These are phyloP conservation scores for Volucella zonaria DNA, from an alignment of 2,888 invertebrate genomes.

Conservation along the genomic window DNA sequence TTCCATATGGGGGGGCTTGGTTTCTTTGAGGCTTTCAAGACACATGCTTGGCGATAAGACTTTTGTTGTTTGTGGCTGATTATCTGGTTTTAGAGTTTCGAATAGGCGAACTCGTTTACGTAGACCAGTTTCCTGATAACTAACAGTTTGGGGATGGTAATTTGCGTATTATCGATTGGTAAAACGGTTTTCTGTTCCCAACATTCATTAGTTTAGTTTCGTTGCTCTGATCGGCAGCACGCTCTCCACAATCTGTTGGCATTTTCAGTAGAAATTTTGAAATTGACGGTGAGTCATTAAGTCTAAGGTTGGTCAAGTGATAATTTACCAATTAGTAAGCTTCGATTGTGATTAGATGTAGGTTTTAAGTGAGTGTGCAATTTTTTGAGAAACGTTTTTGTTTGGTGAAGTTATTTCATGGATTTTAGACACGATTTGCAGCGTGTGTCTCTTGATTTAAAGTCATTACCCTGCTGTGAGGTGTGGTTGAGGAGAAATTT, in stretches of 20 bases:
- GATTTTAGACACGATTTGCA: no score
- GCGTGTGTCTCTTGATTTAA: no score
- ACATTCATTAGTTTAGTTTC: conserved; percentile 26
- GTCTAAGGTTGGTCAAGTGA: no score
- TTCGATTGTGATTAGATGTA: no score
- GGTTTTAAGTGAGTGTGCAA: no score
- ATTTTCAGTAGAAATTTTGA: background rate
- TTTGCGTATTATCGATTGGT: background rate
- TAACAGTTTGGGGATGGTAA: background rate
- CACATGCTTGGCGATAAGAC: conserved; percentile 36
- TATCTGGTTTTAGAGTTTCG: background rate
- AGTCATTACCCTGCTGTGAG: no score
- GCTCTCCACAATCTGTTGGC: background rate
- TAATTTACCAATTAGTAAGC: no score
- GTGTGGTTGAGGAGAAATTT: no score
- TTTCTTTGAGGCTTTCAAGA: background rate
- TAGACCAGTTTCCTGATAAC: conserved; percentile 33
- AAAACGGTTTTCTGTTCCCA: background rate
- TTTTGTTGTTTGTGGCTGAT: conserved; percentile 9
- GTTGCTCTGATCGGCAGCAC: conserved; percentile 26
- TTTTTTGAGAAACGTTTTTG: no score
- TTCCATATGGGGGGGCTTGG: conserved; percentile 49
- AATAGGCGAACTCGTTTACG: conserved; percentile 35
- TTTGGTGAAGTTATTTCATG: no score
- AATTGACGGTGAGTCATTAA: no score